Evolutionary conservation across 2,797 vertebrate species (phyloP), one percentile per base, ranked within the genome.

Genomic region (Miichthys miiuy): DNA sequence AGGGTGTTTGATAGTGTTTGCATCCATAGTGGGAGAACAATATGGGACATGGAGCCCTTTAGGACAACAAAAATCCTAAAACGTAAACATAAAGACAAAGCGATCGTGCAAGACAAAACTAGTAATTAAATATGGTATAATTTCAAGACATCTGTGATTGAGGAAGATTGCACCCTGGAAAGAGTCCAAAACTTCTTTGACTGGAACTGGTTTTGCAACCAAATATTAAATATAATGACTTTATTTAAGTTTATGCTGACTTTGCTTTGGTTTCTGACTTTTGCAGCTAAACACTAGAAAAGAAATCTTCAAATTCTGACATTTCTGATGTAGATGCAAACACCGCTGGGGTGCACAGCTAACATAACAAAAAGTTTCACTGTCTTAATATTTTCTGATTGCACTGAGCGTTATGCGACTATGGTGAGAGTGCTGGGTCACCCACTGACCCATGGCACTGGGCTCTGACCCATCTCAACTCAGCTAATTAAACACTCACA

Each of bases 401-500:
- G 27, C 25, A 60, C 10, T 52, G 57, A 68, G 46, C 47, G n/a
- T n/a, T n/a, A 21, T 68, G 50, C 23, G 38, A 71, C 65, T 52
- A 23, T 44, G 46, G 38, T 2, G 42, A 60, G 9, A 60, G 68
- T 47, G 27, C 58, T 14, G 0, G 44, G 62, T 2, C 41, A 57
- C 71, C 74, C 25, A 9, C 56, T 73, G 61, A 80, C 79, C 67
- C 38, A 68, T 55, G 62, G 67, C 73, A 30, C 17, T 62, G 73
- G 3, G 51, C 21, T 72, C 73, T 82, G 82, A 91, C 88, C 80
- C 75, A 73, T 75, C 83, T 82, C 86, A 82, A 79, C 42, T 52
- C 41, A 80, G 73, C 79, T 41, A 84, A 65, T 91, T 84, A 88
- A 91, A 91, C 73, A 47, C 65, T 79, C 60, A 74, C 66, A 76